Base-by-base conservation (phyloP, 2,888 invertebrate genomes). In the Pinctada fucata region DNA sequence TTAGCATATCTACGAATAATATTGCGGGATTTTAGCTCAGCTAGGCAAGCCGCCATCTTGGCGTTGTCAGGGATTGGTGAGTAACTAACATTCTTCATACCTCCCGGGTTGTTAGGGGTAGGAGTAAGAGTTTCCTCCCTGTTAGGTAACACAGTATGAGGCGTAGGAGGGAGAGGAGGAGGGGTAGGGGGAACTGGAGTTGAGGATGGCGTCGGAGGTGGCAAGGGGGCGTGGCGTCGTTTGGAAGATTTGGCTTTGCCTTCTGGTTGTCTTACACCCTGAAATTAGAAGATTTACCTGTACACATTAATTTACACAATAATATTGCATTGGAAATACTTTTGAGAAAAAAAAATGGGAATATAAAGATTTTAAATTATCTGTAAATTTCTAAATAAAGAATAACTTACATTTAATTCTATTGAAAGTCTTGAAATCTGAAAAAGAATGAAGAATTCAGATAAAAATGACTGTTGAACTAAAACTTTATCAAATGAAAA, bases 391-490 rank as follows among this genome's bases (percentile, higher is more conserved):
- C n/a, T n/a, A n/a, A n/a, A n/a, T n/a, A n/a, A n/a, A n/a, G n/a
- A n/a, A n/a, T n/a, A n/a, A 47, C 13, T 70, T 67, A 77, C 76
- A 69, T 77, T 69, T 10, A 77, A 51, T 49, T 77, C 71, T 0
- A 50, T 48, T 72, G 71, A 66, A 3, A 77, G 67, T 6, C 51
- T 16, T 50, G 10, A 66, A n/a, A 77, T 47, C 76, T 77, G 13
- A 8, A 76, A 76, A 51, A 48, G n/a, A 64, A 48, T 49, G 49
- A 68, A 68, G 31, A 45, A n/a, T n/a, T n/a, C n/a, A n/a, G n/a
- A n/a, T n/a, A n/a, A n/a, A n/a, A n/a, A n/a, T n/a, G n/a, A n/a
- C n/a, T n/a, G n/a, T n/a, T n/a, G n/a, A n/a, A n/a, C n/a, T n/a
- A n/a, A n/a, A n/a, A n/a, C n/a, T n/a, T n/a, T n/a, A n/a, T n/a